Base-by-base conservation (phyloP, 1,140 invertebrate genomes). In the Carposina sasakii region DNA sequence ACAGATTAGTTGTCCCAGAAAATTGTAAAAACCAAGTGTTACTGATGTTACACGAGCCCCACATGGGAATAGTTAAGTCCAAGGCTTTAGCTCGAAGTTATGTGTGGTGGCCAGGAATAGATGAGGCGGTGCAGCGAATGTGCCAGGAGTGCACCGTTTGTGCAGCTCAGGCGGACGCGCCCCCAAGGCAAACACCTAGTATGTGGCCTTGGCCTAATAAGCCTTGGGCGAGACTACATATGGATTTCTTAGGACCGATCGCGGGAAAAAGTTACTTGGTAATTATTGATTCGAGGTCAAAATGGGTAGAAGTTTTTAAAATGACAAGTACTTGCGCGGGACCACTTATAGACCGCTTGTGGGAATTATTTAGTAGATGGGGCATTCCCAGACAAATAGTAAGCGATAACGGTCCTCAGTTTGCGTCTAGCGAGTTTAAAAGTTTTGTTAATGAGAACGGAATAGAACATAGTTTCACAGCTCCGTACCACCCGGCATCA, bases 71-170 rank as follows among this genome's bases (percentile, higher is more conserved):
- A 10, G 19, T 21, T 19, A 55, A 56, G 34, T 46, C 49, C 34
- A 56, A 56, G 48, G 37, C 15, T 9, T 19, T 51, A 12, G 36
- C 48, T 1, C 30, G 54, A 0, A 56, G 41, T 39, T 56, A 56
- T 17, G 48, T 56, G 3, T 56, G 51, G 10, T 52, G 54, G 49
- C 22, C 30, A 0, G 42, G 6, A 1, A 22, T 57, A 34, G 54
- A 52, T 10, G 10, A 6, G 48, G 49, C 13, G 22, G 48, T 8
- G 48, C 47, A 19, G n/a, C 42, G 8, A 6, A 37, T 37, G n/a
- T 19, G 12, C 0, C 41, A 36, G 10, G 46, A 30, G 9, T 50
- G 53, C 2, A 54, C 48, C 6, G 24, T 28, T 6, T 28, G 24
- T 12, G 24, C 24, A 12, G 12, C 24, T 6, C 24, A 28, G 24